Conservation (phyloP, 30 jellyfish, hydroid and myxozoan species). For the Pseudorhiza aurosa region DNA sequence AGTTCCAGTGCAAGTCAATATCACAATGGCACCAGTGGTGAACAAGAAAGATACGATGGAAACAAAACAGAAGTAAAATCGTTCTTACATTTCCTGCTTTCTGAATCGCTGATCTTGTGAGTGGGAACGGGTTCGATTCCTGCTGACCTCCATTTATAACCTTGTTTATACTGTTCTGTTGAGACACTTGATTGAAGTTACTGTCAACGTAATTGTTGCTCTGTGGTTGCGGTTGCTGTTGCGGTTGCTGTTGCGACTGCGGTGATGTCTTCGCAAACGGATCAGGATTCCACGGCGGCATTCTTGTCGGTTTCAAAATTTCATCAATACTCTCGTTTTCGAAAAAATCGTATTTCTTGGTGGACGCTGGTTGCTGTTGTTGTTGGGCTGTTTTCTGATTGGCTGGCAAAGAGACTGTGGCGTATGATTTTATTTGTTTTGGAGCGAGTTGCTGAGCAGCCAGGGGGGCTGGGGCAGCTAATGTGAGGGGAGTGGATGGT, state of each 20-base stretch:
- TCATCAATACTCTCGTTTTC: slow-evolving; percentile 45
- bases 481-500: slow-evolving; percentile 37
- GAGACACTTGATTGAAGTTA: slow-evolving; percentile 50
- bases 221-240: background rate
- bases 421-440: slow-evolving; percentile 45
- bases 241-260: background rate
- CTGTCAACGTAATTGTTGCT: slow-evolving; percentile 20
- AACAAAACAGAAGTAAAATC: background rate
- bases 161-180: slow-evolving; percentile 29
- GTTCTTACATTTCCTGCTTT: slow-evolving; percentile 39
- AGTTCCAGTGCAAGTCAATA: too few relatives aligned
- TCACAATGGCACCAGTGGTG: too few relatives aligned
- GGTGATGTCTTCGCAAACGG: slow-evolving; percentile 26
- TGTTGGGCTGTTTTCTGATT: slow-evolving; percentile 29
- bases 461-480: slow-evolving; percentile 42
- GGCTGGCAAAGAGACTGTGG: slow-evolving; percentile 50
- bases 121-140: slow-evolving; percentile 24
- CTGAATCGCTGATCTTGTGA: slow-evolving; percentile 24
- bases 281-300: slow-evolving; percentile 59
- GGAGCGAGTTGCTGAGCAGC: slow-evolving; percentile 57
- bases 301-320: slow-evolving; percentile 29
- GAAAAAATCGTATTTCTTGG: slow-evolving; percentile 53
- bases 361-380: slow-evolving; percentile 23
- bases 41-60: background rate
- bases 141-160: slow-evolving; percentile 35